phyloP scores from a whole-genome alignment of 2,113 vertebrate genomes.

The Formicarius rufipectus region DNA sequence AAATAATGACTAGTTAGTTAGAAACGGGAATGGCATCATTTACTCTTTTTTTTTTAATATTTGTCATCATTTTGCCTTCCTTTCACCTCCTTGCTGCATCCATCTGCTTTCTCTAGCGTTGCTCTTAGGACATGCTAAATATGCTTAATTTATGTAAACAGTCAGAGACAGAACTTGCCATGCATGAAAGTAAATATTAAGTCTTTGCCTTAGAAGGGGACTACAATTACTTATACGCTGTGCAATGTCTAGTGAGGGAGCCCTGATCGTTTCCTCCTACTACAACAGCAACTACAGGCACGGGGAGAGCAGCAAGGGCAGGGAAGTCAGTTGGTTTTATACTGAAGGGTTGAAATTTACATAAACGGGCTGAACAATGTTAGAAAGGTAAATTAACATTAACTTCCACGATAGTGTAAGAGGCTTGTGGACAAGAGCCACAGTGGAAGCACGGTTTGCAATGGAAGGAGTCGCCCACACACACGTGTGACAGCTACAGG shows the following conservation, averaged over 20 bases:
- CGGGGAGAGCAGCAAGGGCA: background rate
- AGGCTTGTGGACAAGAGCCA: background rate
- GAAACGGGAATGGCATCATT: background rate
- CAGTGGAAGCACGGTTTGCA: fast-evolving
- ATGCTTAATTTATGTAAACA: background rate
- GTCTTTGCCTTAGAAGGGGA: background rate
- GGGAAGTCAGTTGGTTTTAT: fast-evolving
- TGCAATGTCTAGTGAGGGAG: background rate
- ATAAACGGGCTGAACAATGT: background rate
- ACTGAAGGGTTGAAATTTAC: fast-evolving
- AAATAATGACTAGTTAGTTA: background rate
- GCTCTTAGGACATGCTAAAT: background rate
- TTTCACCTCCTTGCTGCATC: background rate
- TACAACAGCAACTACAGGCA: fast-evolving
- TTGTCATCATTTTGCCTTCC: background rate
- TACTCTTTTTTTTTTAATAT: background rate
- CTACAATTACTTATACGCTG: background rate
- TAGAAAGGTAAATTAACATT: background rate
- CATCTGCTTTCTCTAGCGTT: background rate
- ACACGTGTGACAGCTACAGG: fast-evolving
- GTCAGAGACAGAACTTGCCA: background rate
- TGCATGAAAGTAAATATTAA: background rate
- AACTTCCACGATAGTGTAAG: fast-evolving
- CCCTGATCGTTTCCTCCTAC: background rate
- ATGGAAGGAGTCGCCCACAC: fast-evolving